phyloP scores from a whole-genome alignment of 2,888 invertebrate species.

The Protonemura montana region DNA sequence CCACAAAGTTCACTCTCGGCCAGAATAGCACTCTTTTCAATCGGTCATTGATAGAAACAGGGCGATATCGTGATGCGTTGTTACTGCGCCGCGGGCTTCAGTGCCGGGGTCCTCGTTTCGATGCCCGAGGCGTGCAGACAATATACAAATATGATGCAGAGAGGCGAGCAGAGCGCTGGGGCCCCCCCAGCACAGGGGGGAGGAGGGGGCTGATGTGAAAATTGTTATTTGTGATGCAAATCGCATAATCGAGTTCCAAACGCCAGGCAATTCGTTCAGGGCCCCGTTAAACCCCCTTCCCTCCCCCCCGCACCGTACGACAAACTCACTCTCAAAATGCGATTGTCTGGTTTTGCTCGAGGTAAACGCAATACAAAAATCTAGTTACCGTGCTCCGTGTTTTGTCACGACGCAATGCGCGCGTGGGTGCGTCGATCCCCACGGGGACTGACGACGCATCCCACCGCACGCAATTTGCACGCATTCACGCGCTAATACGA shows the following conservation, averaged over 20 bases:
- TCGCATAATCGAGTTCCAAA: constrained; percentile 43
- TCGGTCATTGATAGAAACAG: not conserved
- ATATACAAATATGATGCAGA: not conserved
- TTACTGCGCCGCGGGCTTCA: not conserved
- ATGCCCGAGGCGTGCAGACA: not conserved
- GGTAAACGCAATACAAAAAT: not conserved
- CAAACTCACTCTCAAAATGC: not conserved
- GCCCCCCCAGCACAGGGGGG: not conserved
- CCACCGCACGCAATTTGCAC: not conserved
- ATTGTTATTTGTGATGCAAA: constrained; percentile 45
- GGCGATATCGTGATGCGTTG: not conserved
- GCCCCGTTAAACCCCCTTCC: not conserved
- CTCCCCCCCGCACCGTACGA: not conserved
- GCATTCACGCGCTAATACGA: too few relatives aligned
- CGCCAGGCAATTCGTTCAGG: constrained; percentile 43
- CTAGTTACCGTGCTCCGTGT: not conserved
- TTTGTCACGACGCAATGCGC: too few relatives aligned
- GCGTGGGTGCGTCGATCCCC: not conserved
- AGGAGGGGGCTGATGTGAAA: not conserved
- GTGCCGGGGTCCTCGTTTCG: not conserved
- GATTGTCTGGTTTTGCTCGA: not conserved
- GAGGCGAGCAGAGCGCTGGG: not conserved
- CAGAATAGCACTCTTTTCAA: too few relatives aligned
- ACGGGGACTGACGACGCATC: not conserved
- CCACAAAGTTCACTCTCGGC: too few relatives aligned